These are phyloP conservation scores for Vanessa cardui DNA, from an alignment of 2,888 invertebrate species.

Conservation along the genomic window DNA sequence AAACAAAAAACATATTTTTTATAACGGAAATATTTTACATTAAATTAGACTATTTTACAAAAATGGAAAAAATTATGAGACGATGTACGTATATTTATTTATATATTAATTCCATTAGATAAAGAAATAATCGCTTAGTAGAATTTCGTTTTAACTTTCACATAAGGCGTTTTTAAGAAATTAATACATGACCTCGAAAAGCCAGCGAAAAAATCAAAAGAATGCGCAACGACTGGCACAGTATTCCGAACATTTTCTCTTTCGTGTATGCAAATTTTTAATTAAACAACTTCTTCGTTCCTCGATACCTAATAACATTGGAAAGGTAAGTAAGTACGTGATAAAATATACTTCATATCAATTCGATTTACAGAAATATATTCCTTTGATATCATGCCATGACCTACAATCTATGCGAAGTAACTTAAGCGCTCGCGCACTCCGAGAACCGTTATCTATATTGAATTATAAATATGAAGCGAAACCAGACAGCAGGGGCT, in stretches of 20 bases:
- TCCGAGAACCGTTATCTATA: slow-evolving; percentile 73
- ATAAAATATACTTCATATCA: not conserved
- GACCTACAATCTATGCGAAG: slow-evolving; percentile 66
- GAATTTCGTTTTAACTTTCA: slow-evolving; percentile 68
- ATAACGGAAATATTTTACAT: not conserved
- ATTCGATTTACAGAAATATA: not conserved
- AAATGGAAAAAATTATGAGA: not conserved
- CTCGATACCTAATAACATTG: not conserved
- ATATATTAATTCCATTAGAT: not conserved
- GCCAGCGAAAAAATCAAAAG: slow-evolving; percentile 71
- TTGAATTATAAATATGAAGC: slow-evolving; percentile 74
- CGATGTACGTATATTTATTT: not conserved
- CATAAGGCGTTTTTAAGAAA: slow-evolving; percentile 61
- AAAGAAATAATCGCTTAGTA: slow-evolving; percentile 50
- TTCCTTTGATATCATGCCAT: slow-evolving; percentile 57
- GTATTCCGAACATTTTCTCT: slow-evolving; percentile 63
- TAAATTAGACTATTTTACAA: not conserved
- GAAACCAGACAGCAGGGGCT: slow-evolving; percentile 49
- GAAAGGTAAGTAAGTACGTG: not conserved
- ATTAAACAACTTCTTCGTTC: slow-evolving; percentile 1
- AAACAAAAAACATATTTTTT: slow-evolving; percentile 26
- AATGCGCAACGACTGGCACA: slow-evolving; percentile 50
- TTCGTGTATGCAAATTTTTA: slow-evolving; percentile 56
- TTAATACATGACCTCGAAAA: slow-evolving; percentile 65
- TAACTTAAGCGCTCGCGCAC: slow-evolving; percentile 65